Conservation (phyloP, 2,113 vertebrate species). For the Ochotona princeps region DNA sequence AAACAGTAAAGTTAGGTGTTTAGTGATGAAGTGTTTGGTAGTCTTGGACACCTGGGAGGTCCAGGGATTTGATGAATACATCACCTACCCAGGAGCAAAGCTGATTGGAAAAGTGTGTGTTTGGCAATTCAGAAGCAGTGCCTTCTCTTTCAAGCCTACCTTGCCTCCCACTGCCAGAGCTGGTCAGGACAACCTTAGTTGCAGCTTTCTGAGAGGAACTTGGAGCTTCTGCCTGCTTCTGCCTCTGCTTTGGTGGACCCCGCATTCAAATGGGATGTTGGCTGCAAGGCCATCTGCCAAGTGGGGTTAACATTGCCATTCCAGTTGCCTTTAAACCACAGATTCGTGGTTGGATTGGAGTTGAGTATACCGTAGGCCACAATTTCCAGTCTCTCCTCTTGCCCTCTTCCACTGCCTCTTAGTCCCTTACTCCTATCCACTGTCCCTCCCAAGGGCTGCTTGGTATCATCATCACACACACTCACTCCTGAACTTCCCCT, state of each 20-base stretch:
- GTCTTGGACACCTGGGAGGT: neutral
- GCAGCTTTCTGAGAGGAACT: too few species aligned
- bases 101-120: neutral
- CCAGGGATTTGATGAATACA: neutral
- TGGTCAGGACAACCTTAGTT: too few species aligned
- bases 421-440: neutral
- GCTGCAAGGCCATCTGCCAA: neutral
- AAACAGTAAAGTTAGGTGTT: neutral
- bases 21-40: neutral
- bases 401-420: neutral
- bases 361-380: neutral
- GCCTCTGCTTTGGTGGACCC: too few species aligned
- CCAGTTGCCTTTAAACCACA: neutral
- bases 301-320: neutral
- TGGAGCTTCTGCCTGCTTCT: too few species aligned
- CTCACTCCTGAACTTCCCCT: neutral
- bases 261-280: too few species aligned
- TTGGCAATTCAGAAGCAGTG: accelerated
- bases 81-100: neutral
- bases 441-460: neutral
- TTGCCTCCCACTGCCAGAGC: neutral
- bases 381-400: neutral
- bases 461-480: neutral
- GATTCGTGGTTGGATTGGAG: neutral
- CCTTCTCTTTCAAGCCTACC: accelerated